These are phyloP conservation scores for Caenorhabditis sp. DNA, from an alignment of 2,888 invertebrate species.

Conservation along the genomic window DNA sequence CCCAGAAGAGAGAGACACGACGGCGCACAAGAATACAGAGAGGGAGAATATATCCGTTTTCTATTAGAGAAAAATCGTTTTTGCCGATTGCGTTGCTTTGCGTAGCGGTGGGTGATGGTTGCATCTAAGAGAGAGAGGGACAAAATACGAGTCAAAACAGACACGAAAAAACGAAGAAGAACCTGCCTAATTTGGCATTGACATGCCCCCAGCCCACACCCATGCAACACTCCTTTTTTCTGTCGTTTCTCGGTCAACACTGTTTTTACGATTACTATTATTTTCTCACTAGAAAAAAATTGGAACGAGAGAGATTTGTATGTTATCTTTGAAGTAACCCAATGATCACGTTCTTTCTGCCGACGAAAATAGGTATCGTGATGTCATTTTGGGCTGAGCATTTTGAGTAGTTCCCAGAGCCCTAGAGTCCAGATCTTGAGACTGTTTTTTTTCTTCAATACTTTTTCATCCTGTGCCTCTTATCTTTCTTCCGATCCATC, in stretches of 20 bases:
- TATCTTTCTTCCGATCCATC: no score
- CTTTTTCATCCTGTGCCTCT: no score
- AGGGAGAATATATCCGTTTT: slow-evolving; percentile 54
- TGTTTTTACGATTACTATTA: slow-evolving; percentile 40
- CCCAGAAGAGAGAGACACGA: slow-evolving; percentile 9
- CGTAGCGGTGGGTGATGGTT: slow-evolving; percentile 12
- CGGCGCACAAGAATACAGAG: neutral
- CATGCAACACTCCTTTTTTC: slow-evolving; percentile 34
- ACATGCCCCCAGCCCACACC: slow-evolving; percentile 42
- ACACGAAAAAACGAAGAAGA: slow-evolving; percentile 20
- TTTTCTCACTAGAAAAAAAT: slow-evolving; percentile 3
- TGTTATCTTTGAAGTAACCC: neutral
- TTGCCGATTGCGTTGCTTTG: slow-evolving; percentile 17
- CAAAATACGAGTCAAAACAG: slow-evolving; percentile 56
- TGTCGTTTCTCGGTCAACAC: slow-evolving; percentile 47
- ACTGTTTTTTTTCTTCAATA: neutral
- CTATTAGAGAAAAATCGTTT: slow-evolving; percentile 58
- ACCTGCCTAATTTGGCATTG: slow-evolving; percentile 64
- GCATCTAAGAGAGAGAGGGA: neutral
- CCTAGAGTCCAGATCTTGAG: neutral
- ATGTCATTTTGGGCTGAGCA: neutral
- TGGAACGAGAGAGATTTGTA: neutral
- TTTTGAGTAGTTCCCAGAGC: neutral
- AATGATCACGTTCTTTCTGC: slow-evolving; percentile 14
- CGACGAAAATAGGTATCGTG: neutral